Evolutionary conservation across 2,113 vertebrate species (phyloP), one percentile per base, ranked within the genome.

Genomic region (Helogale parvula): DNA sequence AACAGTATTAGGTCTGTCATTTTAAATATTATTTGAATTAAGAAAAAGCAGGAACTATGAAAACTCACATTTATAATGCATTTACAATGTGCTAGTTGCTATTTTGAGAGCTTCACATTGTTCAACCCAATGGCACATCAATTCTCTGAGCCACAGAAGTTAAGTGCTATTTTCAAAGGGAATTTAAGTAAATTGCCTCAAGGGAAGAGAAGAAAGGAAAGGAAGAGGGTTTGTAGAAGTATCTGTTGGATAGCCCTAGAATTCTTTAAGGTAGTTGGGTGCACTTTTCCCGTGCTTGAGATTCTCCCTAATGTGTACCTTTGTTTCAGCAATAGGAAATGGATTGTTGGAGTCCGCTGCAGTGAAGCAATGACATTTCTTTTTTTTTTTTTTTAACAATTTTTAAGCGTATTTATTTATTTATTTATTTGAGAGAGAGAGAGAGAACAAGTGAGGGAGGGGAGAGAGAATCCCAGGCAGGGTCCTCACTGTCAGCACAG

Each of bases 1-100:
- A 63, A 35, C 80, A 90, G 66, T 68, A 57, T 17, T 76, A 71
- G 35, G 29, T 84, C 31, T 88, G 60, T 85, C 83, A 74, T 86
- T 92, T 94, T 63, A 86, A 94, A 88, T 35, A 83, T 76, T 54
- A 76, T 52, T 91, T 92, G 68, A 96, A 84, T 41, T 83, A 33
- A 83, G 65, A 41, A 29, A 35, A 77, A 84, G 16, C 35, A 65
- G 57, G 10, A 93, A 27, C 19, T 38, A 35, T 25, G 33, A 91
- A 74, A 88, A 92, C 68, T 72, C 76, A 60, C 11, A 45, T 65
- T 74, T 57, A 31, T 69, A n/a, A 77, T 74, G 52, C 19, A 50
- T 35, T 60, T 21, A 7, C 41, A 41, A 41, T 25, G 69, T 80
- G 63, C 5, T 7, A 45, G 45, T 23, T 38, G 11, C 57, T 68